Percentiles rank a stretch among this genome's conserved stretches.
phyloP scores from a whole-genome alignment of 1,140 invertebrate species.

The Polyergus mexicanus region DNA sequence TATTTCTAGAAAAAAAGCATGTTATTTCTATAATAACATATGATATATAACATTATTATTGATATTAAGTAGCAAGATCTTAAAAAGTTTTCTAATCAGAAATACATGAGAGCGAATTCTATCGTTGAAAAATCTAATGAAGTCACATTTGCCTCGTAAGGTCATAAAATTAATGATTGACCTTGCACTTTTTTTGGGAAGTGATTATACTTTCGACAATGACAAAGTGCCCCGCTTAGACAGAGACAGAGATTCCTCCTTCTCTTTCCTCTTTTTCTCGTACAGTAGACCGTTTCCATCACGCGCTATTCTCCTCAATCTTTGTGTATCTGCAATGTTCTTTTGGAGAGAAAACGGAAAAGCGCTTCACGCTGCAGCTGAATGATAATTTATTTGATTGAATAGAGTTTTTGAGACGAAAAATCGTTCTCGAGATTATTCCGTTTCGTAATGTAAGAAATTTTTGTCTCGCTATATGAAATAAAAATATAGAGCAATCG shows the following conservation, averaged over 20 bases:
- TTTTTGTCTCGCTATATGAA: background rate
- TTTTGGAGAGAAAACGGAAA: conserved; percentile 78
- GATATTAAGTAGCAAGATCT: background rate
- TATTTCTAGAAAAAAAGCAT: background rate
- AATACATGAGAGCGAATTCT: background rate
- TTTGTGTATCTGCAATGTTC: conserved; percentile 73
- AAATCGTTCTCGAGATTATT: background rate
- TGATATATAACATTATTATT: background rate
- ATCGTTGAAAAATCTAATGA: conserved; percentile 9
- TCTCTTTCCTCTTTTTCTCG: conserved; percentile 24
- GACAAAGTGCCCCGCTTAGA: background rate
- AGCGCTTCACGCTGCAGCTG: conserved; percentile 80
- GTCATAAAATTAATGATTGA: conserved; percentile 5
- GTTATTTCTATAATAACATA: background rate
- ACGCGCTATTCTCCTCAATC: conserved; percentile 70
- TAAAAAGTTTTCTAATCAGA: background rate
- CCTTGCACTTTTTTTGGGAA: background rate
- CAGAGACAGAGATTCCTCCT: background rate
- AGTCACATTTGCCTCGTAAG: background rate
- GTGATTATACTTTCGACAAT: conserved; percentile 16
- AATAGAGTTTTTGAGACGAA: background rate
- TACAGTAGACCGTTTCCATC: conserved; percentile 72
- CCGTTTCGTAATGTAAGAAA: conserved; percentile 24
- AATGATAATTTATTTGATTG: conserved; percentile 35
- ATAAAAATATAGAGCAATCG: conserved; percentile 21